Percentiles rank a stretch among this genome's conserved stretches.
These are phyloP conservation scores for Tragelaphus strepsiceros DNA, from an alignment of 2,113 vertebrate genomes.

Conservation along the genomic window DNA sequence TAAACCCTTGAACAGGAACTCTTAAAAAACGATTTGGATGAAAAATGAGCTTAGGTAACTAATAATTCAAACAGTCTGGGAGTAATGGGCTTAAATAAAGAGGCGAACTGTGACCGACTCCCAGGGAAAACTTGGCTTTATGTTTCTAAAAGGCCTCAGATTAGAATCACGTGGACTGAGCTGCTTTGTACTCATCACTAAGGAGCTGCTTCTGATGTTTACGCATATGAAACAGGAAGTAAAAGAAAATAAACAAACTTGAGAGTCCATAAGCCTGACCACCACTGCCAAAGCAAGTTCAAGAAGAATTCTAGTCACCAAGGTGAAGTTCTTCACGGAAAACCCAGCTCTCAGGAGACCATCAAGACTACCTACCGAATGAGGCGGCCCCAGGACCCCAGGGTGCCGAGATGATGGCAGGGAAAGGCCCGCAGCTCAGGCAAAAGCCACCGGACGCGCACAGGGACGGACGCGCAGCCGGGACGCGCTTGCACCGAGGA, in stretches of 20 bases:
- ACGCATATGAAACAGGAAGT: neutral
- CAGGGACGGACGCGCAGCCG: neutral
- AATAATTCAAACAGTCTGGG: neutral
- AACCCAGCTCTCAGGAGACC: neutral
- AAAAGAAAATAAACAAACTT: neutral
- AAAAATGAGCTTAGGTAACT: constrained; percentile 20
- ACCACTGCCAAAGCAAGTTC: neutral
- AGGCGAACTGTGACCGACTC: neutral
- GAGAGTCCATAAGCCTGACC: neutral
- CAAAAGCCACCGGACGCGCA: fast-evolving
- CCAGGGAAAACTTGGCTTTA: neutral
- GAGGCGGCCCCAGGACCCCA: neutral
- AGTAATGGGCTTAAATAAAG: neutral
- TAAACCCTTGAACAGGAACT: constrained; percentile 45
- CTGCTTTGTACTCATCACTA: neutral
- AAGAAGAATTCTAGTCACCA: neutral
- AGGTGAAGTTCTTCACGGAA: neutral
- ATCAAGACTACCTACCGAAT: fast-evolving
- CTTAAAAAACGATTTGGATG: constrained; percentile 43
- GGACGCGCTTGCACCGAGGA: neutral
- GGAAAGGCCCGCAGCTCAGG: neutral
- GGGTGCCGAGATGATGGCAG: neutral
- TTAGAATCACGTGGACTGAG: neutral
- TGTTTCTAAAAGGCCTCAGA: neutral
- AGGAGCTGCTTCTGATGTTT: neutral